Evolutionary conservation across 2,113 vertebrate genomes (phyloP), one percentile per base, ranked within the genome.

Genomic region (Cheilinus undulatus): DNA sequence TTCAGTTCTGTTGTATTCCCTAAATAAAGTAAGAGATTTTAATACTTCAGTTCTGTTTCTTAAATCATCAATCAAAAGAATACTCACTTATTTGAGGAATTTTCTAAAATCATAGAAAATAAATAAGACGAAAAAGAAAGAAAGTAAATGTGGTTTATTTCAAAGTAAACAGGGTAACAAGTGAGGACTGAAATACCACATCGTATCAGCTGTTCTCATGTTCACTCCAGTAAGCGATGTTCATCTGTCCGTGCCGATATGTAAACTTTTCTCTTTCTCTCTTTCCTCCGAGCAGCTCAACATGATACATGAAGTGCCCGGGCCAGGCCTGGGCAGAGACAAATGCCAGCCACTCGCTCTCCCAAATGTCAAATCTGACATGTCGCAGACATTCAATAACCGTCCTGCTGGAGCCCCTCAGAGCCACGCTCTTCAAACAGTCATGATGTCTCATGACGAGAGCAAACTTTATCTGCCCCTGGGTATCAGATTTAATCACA

Each of bases 361-460:
- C 63, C 69, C 52, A 93, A 93, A 93, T 91, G 91, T 93, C 91
- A 93, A 76, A 82, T 20, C 36, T 86, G 89, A 89, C 86, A 87
- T 84, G 71, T 69, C 32, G 40, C 11, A 82, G 84, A 88, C 81
- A 80, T 91, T 84, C 67, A 74, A 85, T 75, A 83, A 75, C 64
- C 66, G 42, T 74, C 66, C 65, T 80, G 76, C 80, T 53, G 73
- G 70, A 85, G 62, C 66, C 32, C 74, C 84, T 75, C 81, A 66
- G 82, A 82, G 66, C 17, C 28, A n/a, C 65, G 69, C 75, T 79
- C 76, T 81, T 86, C 78, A 80, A 82, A 86, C 71, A 75, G 62
- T 53, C 53, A 63, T 76, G 71, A 77, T 38, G 51, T 58, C 67
- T 81, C 60, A 4, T 63, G 74, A 83, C 7, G 34, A 30, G 43